Base-by-base conservation (phyloP, 2,113 vertebrate species). In the Muntiacus reevesi region DNA sequence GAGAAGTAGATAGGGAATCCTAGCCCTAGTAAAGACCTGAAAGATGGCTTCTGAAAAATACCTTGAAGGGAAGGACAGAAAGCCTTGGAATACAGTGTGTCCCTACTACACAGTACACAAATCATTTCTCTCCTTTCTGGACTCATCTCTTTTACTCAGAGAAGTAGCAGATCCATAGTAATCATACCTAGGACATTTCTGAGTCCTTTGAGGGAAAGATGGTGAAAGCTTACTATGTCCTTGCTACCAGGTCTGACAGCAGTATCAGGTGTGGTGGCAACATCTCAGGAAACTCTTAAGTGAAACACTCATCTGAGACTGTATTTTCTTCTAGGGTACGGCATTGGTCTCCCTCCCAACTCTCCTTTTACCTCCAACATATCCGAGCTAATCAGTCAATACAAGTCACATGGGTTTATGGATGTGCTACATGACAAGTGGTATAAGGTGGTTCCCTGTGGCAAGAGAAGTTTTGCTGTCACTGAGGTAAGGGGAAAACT, bases 391-490 rank as follows among this genome's bases (percentile, higher is more conserved):
- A 99, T 99, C 97, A 99, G 99, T 98, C 99, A 99, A 88, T 99
- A 99, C 99, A 99, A 99, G 98, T 99, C 99, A 3, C 99, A 99
- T 0, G 99, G 99, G 83, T 99, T 99, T 98, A 99, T 99, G 99
- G 99, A 99, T 97, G 99, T 99, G 98, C 99, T 99, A 40, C 99
- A 99, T 2, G 99, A 99, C 99, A 99, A 99, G 98, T 99, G 99
- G 99, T 99, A 99, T 99, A 99, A 99, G 97, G 99, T 99, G 50
- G 99, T 99, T 84, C 99, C 99, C 3, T 99, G 99, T 55, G 99
- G 99, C 45, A 99, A 99, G 98, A 99, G 99, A 98, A 99, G 99
- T 96, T 99, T 99, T 33, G 99, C 99, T 57, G 99, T 99, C 94
- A 99, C 99, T 0, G 99, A 99, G 99, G 99, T 99, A 99, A 1